Evolutionary conservation across 2,888 invertebrate genomes (phyloP), one percentile per base, ranked within the genome.

Genomic region (Steinernema hermaphroditum): DNA sequence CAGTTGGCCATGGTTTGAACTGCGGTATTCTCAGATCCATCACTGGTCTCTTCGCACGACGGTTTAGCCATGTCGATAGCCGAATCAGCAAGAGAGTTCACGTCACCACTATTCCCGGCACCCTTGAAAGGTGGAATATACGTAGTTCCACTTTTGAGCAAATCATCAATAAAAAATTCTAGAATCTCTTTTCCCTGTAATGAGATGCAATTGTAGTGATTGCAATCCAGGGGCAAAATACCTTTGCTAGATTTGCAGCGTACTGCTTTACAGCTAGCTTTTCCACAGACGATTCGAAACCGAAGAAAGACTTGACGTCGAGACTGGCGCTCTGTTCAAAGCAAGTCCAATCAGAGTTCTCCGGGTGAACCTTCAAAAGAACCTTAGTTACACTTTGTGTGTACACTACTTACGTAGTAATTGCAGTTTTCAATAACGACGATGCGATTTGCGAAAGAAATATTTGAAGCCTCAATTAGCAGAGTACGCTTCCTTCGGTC

Each of bases 251-350:
- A 87, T 93, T 94, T 68, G 92, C 90, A 2, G 94, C 92, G 87
- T 96, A 96, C 86, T 96, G 95, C 86, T 94, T 95, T 92, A 95
- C 94, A 69, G 94, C 93, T 83, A 96, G 91, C 88, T 95, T 96
- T 89, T 96, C 96, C 86, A 95, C 94, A 0, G 93, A 92, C 87
- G 91, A 92, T 89, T 96, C 96, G 85, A 96, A 92, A 0, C 95
- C 94, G 88, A 94, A 94, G 89, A 96, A 96, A 83, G 92, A 94
- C 87, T 93, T 94, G 69, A 96, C 94, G 88, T 95, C 95, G 74
- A 96, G 90, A 81, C 92, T 91, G 27, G 95, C 95, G 72, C 91
- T 91, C 89, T 95, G 95, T 88, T 96, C 95, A 89, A 96, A 96
- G 86, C 95, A 95, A 0, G 96, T 96, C 95, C 95, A 96, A 57